Conservation (phyloP, 1,140 invertebrate genomes). For the Apis dorsata region DNA sequence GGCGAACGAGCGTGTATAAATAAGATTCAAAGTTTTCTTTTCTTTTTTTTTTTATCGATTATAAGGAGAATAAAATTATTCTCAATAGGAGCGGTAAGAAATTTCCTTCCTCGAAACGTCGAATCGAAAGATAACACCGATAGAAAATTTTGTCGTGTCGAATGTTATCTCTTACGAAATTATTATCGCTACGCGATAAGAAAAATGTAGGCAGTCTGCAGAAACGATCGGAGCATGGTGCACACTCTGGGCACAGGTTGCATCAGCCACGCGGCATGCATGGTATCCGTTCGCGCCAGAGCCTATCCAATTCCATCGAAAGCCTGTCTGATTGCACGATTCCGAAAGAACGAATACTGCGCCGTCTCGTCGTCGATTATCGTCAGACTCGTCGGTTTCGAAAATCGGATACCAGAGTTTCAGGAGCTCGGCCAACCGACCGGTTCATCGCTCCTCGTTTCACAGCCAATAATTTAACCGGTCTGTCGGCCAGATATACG, state of each 20-base stretch:
- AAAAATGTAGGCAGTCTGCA: background rate
- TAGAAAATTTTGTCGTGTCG: background rate
- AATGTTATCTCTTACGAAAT: background rate
- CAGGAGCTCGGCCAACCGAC: constrained; percentile 3
- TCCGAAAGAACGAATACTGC: background rate
- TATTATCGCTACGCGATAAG: background rate
- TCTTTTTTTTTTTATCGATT: too few relatives aligned
- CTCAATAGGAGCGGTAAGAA: too few relatives aligned
- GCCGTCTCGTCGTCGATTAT: background rate
- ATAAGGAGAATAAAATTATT: too few relatives aligned
- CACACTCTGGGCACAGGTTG: background rate
- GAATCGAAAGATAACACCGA: background rate
- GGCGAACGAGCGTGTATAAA: too few relatives aligned
- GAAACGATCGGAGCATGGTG: background rate
- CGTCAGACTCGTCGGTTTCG: background rate
- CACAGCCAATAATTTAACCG: constrained; percentile 30
- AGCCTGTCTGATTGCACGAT: constrained; percentile 5
- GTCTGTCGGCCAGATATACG: background rate
- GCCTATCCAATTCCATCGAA: background rate
- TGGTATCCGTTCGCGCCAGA: background rate
- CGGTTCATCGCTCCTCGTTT: constrained; percentile 8
- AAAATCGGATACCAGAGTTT: constrained; percentile 1
- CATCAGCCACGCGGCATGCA: constrained; percentile 30
- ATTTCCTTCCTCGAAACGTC: too few relatives aligned
- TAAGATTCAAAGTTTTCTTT: too few relatives aligned